Conservation (phyloP, 2,888 invertebrate genomes). For the Phyto melanocephala region DNA sequence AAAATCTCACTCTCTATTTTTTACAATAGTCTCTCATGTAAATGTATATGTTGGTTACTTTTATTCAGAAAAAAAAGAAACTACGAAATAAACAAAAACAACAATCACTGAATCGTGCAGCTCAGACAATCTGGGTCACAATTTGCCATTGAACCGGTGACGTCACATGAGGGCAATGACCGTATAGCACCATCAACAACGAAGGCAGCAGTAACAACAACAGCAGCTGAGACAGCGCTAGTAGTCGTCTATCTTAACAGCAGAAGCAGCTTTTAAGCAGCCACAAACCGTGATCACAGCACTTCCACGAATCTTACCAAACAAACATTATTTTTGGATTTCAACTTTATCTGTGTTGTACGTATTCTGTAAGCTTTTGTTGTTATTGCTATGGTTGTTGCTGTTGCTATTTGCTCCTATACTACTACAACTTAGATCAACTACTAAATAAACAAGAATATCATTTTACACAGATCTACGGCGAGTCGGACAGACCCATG, state of each 20-base stretch:
- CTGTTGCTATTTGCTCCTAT: constrained; percentile 66
- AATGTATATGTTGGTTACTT: constrained; percentile 28
- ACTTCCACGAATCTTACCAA: constrained; percentile 73
- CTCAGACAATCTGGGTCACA: constrained; percentile 80
- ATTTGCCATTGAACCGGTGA: constrained; percentile 80
- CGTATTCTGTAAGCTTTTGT: not conserved
- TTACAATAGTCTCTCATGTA: not conserved
- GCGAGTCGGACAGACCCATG: constrained; percentile 10
- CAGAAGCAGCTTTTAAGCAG: constrained; percentile 55
- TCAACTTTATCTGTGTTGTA: constrained; percentile 57
- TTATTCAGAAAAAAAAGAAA: constrained; percentile 24
- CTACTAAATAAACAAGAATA: constrained; percentile 48
- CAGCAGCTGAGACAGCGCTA: constrained; percentile 41
- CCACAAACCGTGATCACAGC: constrained; percentile 71
- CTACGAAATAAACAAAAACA: constrained; percentile 40
- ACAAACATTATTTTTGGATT: constrained; percentile 67
- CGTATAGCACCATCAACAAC: constrained; percentile 72
- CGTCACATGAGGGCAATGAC: constrained; percentile 77
- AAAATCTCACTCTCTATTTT: constrained; percentile 8
- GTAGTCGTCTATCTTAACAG: constrained; percentile 24
- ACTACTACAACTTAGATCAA: constrained; percentile 46
- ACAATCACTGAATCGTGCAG: constrained; percentile 69
- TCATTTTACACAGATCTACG: constrained; percentile 49
- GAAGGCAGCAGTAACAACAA: constrained; percentile 60
- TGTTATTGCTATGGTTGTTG: constrained; percentile 66